Evolutionary conservation across 2,888 invertebrate species (phyloP).

Genomic region (Ichneumon xanthorius): DNA sequence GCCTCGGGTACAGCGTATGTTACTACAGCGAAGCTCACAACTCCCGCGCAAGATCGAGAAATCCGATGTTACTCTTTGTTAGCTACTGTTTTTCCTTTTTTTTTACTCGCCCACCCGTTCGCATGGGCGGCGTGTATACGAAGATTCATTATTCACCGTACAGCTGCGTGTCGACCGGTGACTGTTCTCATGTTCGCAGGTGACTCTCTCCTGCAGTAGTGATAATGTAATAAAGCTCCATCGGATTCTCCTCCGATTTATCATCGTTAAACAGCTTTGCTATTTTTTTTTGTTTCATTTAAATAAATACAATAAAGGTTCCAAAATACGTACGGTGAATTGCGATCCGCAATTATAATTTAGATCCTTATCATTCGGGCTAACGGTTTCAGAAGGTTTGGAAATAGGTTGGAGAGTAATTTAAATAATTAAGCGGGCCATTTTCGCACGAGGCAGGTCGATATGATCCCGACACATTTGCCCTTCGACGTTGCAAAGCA

Average conservation of each 20-base stretch:
- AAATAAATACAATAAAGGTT: conserved; percentile 41
- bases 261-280: conserved; percentile 49
- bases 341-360: too few relatives aligned
- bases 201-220: conserved; percentile 55
- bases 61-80: conserved; percentile 62
- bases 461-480: conserved; percentile 49
- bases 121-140: conserved; percentile 43
- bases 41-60: conserved; percentile 41
- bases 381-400: neutral
- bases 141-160: conserved; percentile 68
- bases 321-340: too few relatives aligned
- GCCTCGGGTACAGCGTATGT: neutral
- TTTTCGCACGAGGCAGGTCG: conserved; percentile 17
- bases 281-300: conserved; percentile 53
- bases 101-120: neutral
- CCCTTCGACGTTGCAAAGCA: conserved; percentile 51
- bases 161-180: conserved; percentile 50
- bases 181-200: conserved; percentile 55
- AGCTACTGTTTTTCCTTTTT: conserved; percentile 15
- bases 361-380: neutral
- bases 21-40: neutral
- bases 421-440: neutral
- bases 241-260: conserved; percentile 43
- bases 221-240: conserved; percentile 63
- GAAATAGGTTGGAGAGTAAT: neutral